A percentile compares a stretch with the other conserved stretches of the same genome.
Evolutionary conservation across 2,888 invertebrate genomes (phyloP).

Genomic region (Notocelia uddmanniana): DNA sequence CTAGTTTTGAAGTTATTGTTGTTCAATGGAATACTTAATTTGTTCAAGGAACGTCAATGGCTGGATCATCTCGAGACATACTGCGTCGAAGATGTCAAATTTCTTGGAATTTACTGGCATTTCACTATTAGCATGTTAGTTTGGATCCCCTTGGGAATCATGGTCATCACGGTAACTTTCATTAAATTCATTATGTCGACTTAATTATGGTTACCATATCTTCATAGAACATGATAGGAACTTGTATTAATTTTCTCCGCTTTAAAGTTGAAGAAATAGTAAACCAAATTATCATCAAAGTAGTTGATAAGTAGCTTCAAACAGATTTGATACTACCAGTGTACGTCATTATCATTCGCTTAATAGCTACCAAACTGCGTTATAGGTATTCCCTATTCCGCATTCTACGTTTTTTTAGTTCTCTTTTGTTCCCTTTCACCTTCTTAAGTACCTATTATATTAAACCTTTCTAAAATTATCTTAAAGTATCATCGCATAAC

Average conservation of each 20-base stretch:
- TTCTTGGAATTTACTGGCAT: slow-evolving; percentile 92
- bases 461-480: not conserved
- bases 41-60: slow-evolving; percentile 89
- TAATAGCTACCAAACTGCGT: too few relatives aligned
- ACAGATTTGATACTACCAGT: too few relatives aligned
- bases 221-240: not conserved
- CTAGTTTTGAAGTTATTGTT: too few relatives aligned
- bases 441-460: too few relatives aligned
- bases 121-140: slow-evolving; percentile 90
- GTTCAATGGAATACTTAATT: not conserved
- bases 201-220: not conserved
- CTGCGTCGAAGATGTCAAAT: slow-evolving; percentile 88
- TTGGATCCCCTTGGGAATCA: slow-evolving; percentile 91
- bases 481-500: not conserved
- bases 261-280: not conserved
- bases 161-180: slow-evolving; percentile 87
- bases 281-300: not conserved
- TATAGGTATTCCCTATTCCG: too few relatives aligned
- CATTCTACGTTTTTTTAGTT: not conserved
- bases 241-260: not conserved
- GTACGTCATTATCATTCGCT: too few relatives aligned
- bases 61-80: slow-evolving; percentile 90
- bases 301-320: not conserved
- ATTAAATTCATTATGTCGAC: not conserved
- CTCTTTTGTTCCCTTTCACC: too few relatives aligned